Base-by-base conservation (phyloP, 2,888 invertebrate genomes). In the Masnerella sp. region DNA sequence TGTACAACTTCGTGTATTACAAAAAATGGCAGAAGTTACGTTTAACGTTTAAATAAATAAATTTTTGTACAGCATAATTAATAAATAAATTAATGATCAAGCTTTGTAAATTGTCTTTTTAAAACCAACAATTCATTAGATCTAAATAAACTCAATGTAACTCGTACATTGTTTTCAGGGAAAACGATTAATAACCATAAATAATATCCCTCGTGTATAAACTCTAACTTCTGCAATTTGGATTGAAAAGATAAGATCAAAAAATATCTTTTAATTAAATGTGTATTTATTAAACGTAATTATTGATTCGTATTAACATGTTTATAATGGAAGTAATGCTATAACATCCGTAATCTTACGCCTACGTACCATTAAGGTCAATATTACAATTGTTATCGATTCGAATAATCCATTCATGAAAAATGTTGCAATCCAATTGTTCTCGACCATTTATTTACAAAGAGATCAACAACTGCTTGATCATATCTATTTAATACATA, bases 241-340 rank as follows among this genome's bases (percentile, higher is more conserved):
- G 52, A 52, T 43, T 52, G 49, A 51, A 42, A 56, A 54, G 18
- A 45, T 34, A 8, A 25, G 5, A 22, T 5, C 7, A 28, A 9
- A 64, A 15, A 34, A 40, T 36, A 42, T 12, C 9, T n/a, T 36
- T 58, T 7, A 36, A 58, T 51, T 17, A 34, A 56, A 49, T 38
- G 38, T 52, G 32, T 59, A 28, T 49, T 68, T 52, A 59, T 59
- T 68, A 59, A 59, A 42, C 25, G 38, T 51, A 47, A 49, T 58
- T 49, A 42, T 40, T 56, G 20, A 25, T 62, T 34, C 38, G 9
- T 36, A 15, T 5, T 54, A 54, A 54, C 38, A 54, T 38, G 45
- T 40, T 4, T 47, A 11, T 30, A 54, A 65, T 65, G 64, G 54
- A 65, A 54, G 45, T 65, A 64, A 38, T 17, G 9, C 5, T 9